Conservation (phyloP, 2,113 vertebrate genomes). For the Saguinus imperator region DNA sequence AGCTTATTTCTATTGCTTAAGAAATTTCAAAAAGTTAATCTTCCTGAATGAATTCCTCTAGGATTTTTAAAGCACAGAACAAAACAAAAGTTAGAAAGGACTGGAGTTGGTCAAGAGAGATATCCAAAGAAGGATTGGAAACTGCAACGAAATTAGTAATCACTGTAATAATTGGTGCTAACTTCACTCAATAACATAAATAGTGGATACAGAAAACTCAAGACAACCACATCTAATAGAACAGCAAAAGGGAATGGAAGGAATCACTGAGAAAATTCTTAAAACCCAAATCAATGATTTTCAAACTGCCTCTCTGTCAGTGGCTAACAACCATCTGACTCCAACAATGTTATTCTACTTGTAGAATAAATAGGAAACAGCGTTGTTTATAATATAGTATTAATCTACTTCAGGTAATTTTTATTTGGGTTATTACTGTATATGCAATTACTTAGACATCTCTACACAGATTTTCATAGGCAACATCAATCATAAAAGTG, state of each 20-base stretch:
- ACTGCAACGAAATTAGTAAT: not conserved
- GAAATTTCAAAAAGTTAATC: not conserved
- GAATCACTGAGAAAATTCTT: not conserved
- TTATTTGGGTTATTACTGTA: not conserved
- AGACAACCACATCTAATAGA: not conserved
- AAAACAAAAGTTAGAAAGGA: conserved; percentile 3
- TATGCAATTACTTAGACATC: not conserved
- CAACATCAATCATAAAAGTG: not conserved
- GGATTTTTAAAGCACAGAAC: conserved; percentile 7
- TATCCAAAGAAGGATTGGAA: not conserved
- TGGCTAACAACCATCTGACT: not conserved
- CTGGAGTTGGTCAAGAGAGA: not conserved
- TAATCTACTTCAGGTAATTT: not conserved
- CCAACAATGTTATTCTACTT: not conserved
- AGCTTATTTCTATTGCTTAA: not conserved
- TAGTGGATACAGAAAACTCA: not conserved
- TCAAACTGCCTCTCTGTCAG: not conserved
- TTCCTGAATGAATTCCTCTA: not conserved
- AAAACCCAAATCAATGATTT: conserved; percentile 17
- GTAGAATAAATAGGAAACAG: not conserved
- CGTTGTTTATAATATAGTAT: not conserved
- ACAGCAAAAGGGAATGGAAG: not conserved
- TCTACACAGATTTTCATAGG: not conserved
- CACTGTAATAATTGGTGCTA: not conserved
- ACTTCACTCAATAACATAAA: not conserved